These are phyloP conservation scores for Coranthus polyacanthus DNA, from an alignment of 2,797 vertebrate genomes.

Conservation along the genomic window DNA sequence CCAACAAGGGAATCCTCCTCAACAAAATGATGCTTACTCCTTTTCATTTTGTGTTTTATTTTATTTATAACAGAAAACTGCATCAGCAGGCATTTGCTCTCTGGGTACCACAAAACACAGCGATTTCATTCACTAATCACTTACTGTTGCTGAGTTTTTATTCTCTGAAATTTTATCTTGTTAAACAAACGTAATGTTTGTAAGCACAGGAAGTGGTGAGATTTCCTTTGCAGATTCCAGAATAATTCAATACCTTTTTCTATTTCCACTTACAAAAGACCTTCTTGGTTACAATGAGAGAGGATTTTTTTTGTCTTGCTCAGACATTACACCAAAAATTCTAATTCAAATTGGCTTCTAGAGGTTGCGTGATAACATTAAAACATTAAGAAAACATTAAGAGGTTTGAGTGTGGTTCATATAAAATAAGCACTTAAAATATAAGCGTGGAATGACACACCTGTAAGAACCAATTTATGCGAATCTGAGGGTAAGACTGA, in stretches of 20 bases:
- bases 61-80: slow-evolving; percentile 26
- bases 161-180: slow-evolving; percentile 7
- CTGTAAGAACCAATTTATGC: too few species aligned
- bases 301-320: too few species aligned
- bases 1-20: slow-evolving; percentile 26
- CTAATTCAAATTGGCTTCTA: too few species aligned
- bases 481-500: too few species aligned
- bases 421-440: too few species aligned
- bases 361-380: too few species aligned
- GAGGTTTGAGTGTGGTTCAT: too few species aligned
- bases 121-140: slow-evolving; percentile 50
- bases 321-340: too few species aligned
- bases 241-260: background rate
- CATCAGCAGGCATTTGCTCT: slow-evolving; percentile 15
- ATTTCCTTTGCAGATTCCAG: background rate
- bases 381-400: too few species aligned
- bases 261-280: background rate
- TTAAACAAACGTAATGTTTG: background rate
- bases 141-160: background rate
- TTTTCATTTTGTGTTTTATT: slow-evolving; percentile 46
- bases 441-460: too few species aligned
- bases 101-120: background rate
- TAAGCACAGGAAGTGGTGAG: background rate
- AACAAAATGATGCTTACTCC: slow-evolving; percentile 20
- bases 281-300: background rate